These are phyloP conservation scores for Trichosurus vulpecula DNA, from an alignment of 2,797 vertebrate genomes.

Conservation along the genomic window DNA sequence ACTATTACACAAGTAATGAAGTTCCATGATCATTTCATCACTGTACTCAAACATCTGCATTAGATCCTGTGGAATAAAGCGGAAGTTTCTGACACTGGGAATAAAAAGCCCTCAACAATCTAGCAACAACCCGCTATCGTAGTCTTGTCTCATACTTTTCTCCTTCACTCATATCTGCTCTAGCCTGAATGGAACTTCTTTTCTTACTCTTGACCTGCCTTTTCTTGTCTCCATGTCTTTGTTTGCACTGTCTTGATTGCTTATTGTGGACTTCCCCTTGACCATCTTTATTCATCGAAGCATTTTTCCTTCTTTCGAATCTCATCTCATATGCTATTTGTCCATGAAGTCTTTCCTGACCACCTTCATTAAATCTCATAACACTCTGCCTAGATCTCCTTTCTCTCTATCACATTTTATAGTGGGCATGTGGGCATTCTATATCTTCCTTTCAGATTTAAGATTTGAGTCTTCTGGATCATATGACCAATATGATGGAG, in stretches of 20 bases:
- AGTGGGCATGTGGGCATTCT: neutral
- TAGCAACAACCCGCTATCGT: neutral
- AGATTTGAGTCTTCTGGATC: neutral
- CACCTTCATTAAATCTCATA: neutral
- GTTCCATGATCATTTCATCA: neutral
- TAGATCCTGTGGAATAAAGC: neutral
- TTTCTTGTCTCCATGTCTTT: neutral
- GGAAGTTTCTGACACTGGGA: neutral
- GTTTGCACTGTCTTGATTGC: neutral
- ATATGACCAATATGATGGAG: neutral
- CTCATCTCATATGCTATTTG: neutral
- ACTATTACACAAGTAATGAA: neutral
- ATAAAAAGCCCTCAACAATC: neutral
- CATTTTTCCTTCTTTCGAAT: neutral
- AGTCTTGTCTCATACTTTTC: neutral
- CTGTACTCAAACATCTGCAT: neutral
- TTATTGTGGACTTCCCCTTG: neutral
- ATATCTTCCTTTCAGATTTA: neutral
- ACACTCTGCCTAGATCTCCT: neutral
- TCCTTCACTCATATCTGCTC: neutral
- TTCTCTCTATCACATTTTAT: neutral
- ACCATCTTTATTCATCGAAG: neutral
- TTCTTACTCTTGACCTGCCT: neutral
- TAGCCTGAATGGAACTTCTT: neutral
- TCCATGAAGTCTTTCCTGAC: neutral